Evolutionary conservation across 2,888 invertebrate species (phyloP).

Genomic region (Tillus elongatus): DNA sequence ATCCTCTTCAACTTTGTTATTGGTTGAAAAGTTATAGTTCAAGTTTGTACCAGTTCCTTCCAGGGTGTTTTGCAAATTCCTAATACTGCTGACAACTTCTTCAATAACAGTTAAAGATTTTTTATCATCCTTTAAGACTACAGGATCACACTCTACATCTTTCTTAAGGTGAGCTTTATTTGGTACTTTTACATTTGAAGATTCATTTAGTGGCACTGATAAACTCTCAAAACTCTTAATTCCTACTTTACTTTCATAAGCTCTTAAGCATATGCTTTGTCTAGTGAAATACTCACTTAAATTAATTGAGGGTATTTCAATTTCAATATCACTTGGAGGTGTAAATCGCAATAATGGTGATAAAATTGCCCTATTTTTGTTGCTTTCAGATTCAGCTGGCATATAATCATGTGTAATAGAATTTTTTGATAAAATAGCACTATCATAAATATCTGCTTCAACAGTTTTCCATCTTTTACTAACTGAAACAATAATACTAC

Average conservation of each 20-base stretch:
- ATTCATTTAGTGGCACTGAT: slow-evolving; percentile 35
- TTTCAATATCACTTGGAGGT: slow-evolving; percentile 52
- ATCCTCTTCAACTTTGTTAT: slow-evolving; percentile 3
- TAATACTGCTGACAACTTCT: slow-evolving; percentile 35
- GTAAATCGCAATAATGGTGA: slow-evolving; percentile 37
- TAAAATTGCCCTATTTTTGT: slow-evolving; percentile 24
- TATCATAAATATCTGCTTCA: slow-evolving; percentile 31
- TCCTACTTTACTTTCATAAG: slow-evolving; percentile 65
- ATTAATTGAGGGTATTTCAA: slow-evolving; percentile 63
- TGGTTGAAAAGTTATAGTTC: too few species aligned
- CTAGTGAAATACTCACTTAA: slow-evolving; percentile 69
- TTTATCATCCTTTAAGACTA: slow-evolving; percentile 1
- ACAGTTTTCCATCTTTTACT: slow-evolving; percentile 65
- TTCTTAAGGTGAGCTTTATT: slow-evolving; percentile 16
- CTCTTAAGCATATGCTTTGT: slow-evolving; percentile 66
- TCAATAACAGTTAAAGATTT: slow-evolving; percentile 3
- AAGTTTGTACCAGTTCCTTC: slow-evolving; percentile 30
- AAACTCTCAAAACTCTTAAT: slow-evolving; percentile 45
- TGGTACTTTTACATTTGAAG: slow-evolving; percentile 14
- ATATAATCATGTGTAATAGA: slow-evolving; percentile 24
- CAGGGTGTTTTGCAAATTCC: slow-evolving; percentile 34
- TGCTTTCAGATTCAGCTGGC: slow-evolving; percentile 25
- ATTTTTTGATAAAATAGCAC: slow-evolving; percentile 27
- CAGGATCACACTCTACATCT: slow-evolving; percentile 6
- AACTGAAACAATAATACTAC: slow-evolving; percentile 61